These are phyloP conservation scores for Campaea margaritaria DNA, from an alignment of 2,888 invertebrate genomes.

Conservation along the genomic window DNA sequence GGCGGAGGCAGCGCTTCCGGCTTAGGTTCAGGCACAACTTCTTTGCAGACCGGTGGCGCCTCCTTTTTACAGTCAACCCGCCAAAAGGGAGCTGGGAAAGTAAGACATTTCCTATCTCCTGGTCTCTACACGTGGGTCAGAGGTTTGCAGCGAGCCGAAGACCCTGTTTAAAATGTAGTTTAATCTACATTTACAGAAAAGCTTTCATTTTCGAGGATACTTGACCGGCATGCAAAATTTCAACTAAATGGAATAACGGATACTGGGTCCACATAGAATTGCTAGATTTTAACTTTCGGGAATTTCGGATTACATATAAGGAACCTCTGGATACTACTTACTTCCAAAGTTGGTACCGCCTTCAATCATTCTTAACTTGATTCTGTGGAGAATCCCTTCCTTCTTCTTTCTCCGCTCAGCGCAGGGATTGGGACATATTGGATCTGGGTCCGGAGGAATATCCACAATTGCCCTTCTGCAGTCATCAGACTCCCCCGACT, in stretches of 20 bases:
- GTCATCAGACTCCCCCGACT: constrained; percentile 44
- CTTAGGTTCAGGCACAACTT: constrained; percentile 34
- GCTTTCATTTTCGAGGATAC: no score
- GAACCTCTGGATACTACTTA: constrained; percentile 52
- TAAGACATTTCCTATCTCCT: background rate
- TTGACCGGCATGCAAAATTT: no score
- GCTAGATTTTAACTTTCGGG: no score
- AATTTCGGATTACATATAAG: no score
- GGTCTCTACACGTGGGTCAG: no score
- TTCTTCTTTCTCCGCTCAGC: constrained; percentile 59
- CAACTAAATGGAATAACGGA: no score
- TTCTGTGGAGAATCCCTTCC: constrained; percentile 67
- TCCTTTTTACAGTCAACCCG: constrained; percentile 53
- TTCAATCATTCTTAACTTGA: constrained; percentile 70
- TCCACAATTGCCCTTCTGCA: constrained; percentile 69
- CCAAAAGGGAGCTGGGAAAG: constrained; percentile 69
- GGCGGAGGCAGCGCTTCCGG: constrained; percentile 60
- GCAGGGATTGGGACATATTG: constrained; percentile 60
- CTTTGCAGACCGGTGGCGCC: constrained; percentile 43
- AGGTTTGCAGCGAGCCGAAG: no score
- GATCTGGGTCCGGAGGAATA: constrained; percentile 60
- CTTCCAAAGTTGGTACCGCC: constrained; percentile 80
- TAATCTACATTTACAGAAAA: no score
- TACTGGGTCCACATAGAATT: no score
- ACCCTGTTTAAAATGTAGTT: no score